phyloP scores from a whole-genome alignment of 2,113 vertebrate species.

The Spermophilus dauricus region DNA sequence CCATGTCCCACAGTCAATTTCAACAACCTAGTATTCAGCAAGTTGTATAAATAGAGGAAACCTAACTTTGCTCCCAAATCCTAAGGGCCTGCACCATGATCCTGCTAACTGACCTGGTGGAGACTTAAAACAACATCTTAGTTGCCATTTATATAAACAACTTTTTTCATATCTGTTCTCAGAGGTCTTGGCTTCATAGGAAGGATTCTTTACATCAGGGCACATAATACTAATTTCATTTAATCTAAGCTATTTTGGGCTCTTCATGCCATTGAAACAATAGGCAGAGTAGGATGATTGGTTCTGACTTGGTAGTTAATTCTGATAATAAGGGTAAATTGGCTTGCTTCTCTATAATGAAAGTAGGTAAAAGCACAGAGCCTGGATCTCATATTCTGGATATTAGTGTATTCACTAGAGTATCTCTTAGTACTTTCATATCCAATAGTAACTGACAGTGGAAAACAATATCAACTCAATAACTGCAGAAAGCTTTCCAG shows the following conservation, averaged over 20 bases:
- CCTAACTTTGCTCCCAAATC: too few relatives aligned
- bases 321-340: neutral
- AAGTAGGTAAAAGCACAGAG: neutral
- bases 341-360: neutral
- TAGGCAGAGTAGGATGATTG: neutral
- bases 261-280: neutral
- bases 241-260: neutral
- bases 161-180: neutral
- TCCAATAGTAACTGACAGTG: neutral
- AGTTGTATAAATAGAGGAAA: too few relatives aligned
- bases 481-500: neutral
- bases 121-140: too few relatives aligned
- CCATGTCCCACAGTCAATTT: too few relatives aligned
- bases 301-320: neutral
- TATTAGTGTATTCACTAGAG: neutral
- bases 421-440: neutral
- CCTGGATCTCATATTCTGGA: neutral
- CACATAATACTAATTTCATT: neutral
- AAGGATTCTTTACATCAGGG: neutral
- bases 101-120: too few relatives aligned
- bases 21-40: too few relatives aligned
- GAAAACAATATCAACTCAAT: neutral
- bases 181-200: neutral
- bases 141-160: neutral
- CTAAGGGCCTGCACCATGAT: too few relatives aligned